Evolutionary conservation across 2,113 vertebrate species (phyloP), one percentile per base, ranked within the genome.

Genomic region (Siniperca knerii): DNA sequence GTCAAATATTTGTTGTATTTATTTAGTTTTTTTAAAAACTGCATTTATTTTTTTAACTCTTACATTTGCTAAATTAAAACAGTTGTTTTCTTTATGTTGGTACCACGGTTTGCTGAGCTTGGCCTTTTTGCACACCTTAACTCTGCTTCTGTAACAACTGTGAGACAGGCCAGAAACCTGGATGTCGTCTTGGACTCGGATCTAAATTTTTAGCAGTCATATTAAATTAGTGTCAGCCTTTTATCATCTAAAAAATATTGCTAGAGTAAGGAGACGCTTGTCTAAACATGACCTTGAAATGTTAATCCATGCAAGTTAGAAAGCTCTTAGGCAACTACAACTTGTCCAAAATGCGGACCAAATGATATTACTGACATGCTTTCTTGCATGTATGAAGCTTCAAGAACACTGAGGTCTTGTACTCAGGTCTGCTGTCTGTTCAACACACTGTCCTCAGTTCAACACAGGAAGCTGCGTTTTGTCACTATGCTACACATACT

Each of bases 281-380:
- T 72, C 61, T 23, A 67, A 58, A 78, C 75, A 78, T 29, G 75
- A 83, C 58, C 67, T 16, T 15, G 5, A 50, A 77, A 65, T 50
- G 21, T 78, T 8, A 58, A 54, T 54, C 73, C 44, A 13, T 55
- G 68, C n/a, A 11, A 52, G n/a, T 77, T n/a, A 42, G 46, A 70
- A 42, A 76, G 73, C 72, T 76, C 64, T 69, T 15, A 18, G 33
- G 44, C 65, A 58, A 29, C 72, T 52, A 9, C 33, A 60, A 29
- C 7, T 29, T 40, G 21, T 55, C 23, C 66, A 46, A 20, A 55
- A 52, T n/a, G 9, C n/a, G 44, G 23, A 40, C 7, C 33, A 40
- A 50, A 42, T 54, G 23, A 33, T 62, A 75, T 50, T 62, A 10
- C 44, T 75, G 48, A 20, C 25, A 25, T 9, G 23, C 40, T 37